Base-by-base conservation (phyloP, 2,888 invertebrate genomes). In the Epinotia demarniana region DNA sequence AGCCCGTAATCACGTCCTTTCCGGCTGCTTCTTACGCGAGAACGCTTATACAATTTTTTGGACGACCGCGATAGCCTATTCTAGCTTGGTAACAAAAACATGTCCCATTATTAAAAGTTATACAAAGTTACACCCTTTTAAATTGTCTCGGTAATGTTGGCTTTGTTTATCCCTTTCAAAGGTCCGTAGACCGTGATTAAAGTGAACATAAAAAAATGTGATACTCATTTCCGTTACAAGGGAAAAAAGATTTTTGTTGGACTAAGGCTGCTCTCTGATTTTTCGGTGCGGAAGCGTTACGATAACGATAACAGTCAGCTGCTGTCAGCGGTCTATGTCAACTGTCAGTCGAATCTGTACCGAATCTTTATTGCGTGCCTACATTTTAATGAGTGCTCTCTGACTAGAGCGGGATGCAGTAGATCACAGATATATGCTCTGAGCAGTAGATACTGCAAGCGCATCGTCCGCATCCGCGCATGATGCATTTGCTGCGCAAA, bases 161-260 rank as follows among this genome's bases (percentile, higher is more conserved):
- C 78, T 85, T 86, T 85, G 80, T 84, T 84, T 85, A 64, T 79
- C 77, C 73, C 77, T 72, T 67, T 72, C 72, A 80, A 83, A 81
- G 76, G 79, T 80, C 78, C 80, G 79, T 80, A 80, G 81, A 70
- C 78, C 78, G 80, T 85, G 83, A 85, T 84, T 85, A 84, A 86
- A 80, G 81, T 79, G 79, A 78, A 78, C 80, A 78, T 77, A 82
- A 84, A 85, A 86, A 87, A 82, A 77, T 78, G 78, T 81, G 80
- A 79, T 82, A 78, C 81, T 81, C 80, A 79, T 84, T 87, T 85
- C 84, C 84, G 82, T 78, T 77, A 81, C 75, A 73, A 70, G 79
- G 72, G 82, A 81, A 81, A 80, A 88, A 86, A 85, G 77, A 80
- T 80, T 79, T 83, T 88, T 84, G 88, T 85, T 82, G 77, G 74